Percentiles rank a stretch among this genome's conserved stretches.
phyloP scores from a whole-genome alignment of 2,888 invertebrate species.

The Drosophila demipolita region DNA sequence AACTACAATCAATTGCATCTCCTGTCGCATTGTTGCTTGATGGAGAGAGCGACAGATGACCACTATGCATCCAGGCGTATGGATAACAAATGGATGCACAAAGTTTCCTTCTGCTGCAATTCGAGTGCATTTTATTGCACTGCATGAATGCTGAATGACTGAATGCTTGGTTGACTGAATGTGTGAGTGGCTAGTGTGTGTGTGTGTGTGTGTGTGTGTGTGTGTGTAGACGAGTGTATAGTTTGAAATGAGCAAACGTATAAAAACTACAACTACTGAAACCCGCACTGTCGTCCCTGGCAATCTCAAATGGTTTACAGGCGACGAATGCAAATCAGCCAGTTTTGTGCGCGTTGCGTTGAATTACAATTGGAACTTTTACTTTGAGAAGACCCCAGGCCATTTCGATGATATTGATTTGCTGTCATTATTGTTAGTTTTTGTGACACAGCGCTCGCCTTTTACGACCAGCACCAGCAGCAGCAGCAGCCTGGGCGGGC shows the following conservation, averaged over 20 bases:
- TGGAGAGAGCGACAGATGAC: conserved; percentile 1
- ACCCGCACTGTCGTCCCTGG: conserved; percentile 6
- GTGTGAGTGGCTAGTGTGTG: conserved; percentile 7
- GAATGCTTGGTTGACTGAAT: conserved; percentile 44
- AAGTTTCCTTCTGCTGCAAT: conserved; percentile 42
- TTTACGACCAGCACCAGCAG: conserved; percentile 38
- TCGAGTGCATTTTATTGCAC: conserved; percentile 55
- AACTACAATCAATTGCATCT: conserved; percentile 75
- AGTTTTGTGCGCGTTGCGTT: conserved; percentile 20
- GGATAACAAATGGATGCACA: conserved; percentile 59
- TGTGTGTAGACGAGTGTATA: neutral
- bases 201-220: conserved; percentile 5
- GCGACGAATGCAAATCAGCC: conserved; percentile 63
- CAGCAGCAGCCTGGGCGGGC: neutral
- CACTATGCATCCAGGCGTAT: conserved; percentile 13
- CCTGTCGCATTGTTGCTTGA: conserved; percentile 66
- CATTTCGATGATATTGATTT: conserved; percentile 74
- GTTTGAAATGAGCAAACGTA: conserved; percentile 11
- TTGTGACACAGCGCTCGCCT: conserved; percentile 38
- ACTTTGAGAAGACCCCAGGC: conserved; percentile 63
- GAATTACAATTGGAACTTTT: conserved; percentile 66
- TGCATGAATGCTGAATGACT: conserved; percentile 59
- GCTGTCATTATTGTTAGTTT: conserved; percentile 77
- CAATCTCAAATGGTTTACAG: conserved; percentile 41
- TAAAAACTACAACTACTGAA: conserved; percentile 22